Evolutionary conservation across 2,888 invertebrate genomes (phyloP), one percentile per base, ranked within the genome.

Genomic region (Coelinius sp.): DNA sequence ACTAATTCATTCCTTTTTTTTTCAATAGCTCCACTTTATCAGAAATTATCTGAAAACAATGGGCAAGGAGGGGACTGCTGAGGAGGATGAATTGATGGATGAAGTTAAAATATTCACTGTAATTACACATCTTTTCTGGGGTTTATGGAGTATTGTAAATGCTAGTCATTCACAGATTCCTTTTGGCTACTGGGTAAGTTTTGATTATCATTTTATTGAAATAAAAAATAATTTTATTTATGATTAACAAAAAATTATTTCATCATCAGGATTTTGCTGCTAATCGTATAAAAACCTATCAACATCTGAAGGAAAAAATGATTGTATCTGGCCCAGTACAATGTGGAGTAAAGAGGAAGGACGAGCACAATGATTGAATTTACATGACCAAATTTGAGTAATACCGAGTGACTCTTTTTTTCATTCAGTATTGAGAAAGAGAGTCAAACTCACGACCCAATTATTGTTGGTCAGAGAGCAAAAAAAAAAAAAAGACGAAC

Each of bases 61-160:
- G 59, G 85, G 86, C 35, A 85, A 87, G 79, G 89, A 89, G 73
- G 89, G 90, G 0, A 84, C 86, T 0, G 85, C 89, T 2, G 90
- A 91, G 31, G 90, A 93, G 49, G 90, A 92, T 76, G 89, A 89
- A 20, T 87, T 96, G 2, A 89, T 95, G 70, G 85, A 89, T 25
- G 98, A 99, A 88, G 93, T 97, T 35, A 92, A 93, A 73, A 91
- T 94, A 0, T 98, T 97, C 85, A 92, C 94, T 0, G 89, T 98
- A 74, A 95, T 94, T 25, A 95, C 96, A 59, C 97, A 99, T 87
- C 92, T 98, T 73, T 94, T 98, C 85, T 99, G 99, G 99, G 91
- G 93, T 0, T 90, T 98, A 0, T 99, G 99, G 99, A 93, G 94
- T 1, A 90, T 97, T 35, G 94, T 96, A 12, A 97, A 97, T 87